Conservation (phyloP, 2,113 vertebrate genomes). For the Antidorcas marsupialis region DNA sequence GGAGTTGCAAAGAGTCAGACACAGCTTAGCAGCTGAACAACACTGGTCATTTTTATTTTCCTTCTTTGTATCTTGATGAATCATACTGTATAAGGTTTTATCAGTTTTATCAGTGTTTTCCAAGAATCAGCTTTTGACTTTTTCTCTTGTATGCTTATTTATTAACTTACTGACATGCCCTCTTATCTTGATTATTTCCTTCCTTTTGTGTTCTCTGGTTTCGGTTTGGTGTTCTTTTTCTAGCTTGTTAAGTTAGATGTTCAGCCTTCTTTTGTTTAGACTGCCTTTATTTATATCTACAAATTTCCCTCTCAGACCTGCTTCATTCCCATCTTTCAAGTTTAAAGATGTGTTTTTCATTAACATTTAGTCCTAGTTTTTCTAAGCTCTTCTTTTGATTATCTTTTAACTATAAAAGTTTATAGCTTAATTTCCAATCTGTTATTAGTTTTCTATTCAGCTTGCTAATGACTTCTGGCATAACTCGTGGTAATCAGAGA, state of each 20-base stretch:
- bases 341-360: neutral
- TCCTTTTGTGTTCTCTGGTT: neutral
- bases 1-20: neutral
- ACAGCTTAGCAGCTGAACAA: neutral
- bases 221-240: neutral
- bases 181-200: neutral
- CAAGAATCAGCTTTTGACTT: neutral
- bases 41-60: neutral
- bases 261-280: neutral
- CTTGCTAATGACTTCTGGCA: neutral
- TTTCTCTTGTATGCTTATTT: neutral
- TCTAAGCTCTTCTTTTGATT: neutral
- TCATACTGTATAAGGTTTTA: neutral
- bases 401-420: neutral
- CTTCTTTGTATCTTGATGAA: neutral
- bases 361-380: neutral
- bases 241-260: neutral
- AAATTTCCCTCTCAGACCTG: neutral
- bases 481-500: neutral
- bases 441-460: neutral
- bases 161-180: neutral
- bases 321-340: neutral
- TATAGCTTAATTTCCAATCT: neutral
- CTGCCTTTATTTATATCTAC: neutral
- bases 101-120: neutral